Percentiles rank a stretch among this genome's conserved stretches.
Evolutionary conservation across 2,797 vertebrate species (phyloP).

Genomic region (Pseudochirops cupreus): DNA sequence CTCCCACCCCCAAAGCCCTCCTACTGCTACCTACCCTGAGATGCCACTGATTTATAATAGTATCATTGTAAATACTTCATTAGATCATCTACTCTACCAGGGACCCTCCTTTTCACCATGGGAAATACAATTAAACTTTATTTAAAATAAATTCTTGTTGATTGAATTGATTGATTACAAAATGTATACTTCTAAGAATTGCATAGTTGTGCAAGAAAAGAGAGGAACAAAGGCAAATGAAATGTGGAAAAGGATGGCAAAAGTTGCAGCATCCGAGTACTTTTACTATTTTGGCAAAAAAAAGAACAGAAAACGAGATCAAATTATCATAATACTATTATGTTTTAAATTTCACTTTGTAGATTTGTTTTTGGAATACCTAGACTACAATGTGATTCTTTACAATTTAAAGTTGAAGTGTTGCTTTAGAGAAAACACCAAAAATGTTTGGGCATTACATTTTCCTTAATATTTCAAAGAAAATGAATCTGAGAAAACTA

Average conservation of each 20-base stretch:
- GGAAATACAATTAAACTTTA: background rate
- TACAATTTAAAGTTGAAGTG: background rate
- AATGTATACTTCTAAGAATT: background rate
- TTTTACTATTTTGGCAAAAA: background rate
- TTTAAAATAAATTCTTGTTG: background rate
- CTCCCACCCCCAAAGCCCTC: too few relatives aligned
- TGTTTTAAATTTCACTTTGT: background rate
- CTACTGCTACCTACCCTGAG: too few relatives aligned
- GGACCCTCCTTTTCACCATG: background rate
- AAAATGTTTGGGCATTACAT: background rate
- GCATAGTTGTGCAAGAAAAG: background rate
- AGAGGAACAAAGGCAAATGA: background rate
- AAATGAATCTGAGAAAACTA: background rate
- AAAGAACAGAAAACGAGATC: conserved; percentile 26
- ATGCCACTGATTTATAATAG: background rate
- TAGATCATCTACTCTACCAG: background rate
- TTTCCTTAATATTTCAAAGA: background rate
- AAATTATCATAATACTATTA: background rate
- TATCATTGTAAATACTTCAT: background rate
- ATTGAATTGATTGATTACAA: background rate
- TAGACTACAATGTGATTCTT: background rate
- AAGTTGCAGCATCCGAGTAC: background rate
- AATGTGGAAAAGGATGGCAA: background rate
- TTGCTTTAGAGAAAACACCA: background rate
- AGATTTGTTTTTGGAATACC: background rate